Percentiles rank a stretch among this genome's conserved stretches.
Evolutionary conservation across 1,140 invertebrate species (phyloP).

Genomic region (Dinoponera quadriceps): DNA sequence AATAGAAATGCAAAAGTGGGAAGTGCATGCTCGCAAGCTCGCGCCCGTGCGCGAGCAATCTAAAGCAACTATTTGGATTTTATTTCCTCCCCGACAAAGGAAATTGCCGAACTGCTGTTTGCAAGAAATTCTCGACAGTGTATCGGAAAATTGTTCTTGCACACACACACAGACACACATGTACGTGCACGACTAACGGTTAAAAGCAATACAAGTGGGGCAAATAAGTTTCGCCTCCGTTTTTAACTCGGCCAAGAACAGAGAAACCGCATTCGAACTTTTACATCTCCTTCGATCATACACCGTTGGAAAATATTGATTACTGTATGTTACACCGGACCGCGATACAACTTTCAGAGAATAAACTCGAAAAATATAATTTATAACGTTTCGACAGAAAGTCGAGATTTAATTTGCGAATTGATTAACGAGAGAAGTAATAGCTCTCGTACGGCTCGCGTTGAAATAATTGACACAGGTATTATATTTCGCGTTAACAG

Average conservation of each 20-base stretch:
- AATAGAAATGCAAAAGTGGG: too few relatives aligned
- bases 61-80: too few relatives aligned
- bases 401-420: background rate
- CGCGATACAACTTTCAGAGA: background rate
- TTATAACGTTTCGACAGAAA: background rate
- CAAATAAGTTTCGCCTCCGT: slow-evolving; percentile 67
- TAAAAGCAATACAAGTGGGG: slow-evolving; percentile 65
- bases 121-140: slow-evolving; percentile 31
- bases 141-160: slow-evolving; percentile 49
- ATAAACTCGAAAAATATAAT: background rate
- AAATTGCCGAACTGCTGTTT: slow-evolving; percentile 18
- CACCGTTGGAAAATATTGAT: slow-evolving; percentile 22
- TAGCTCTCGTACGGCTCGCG: background rate
- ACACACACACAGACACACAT: background rate
- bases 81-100: slow-evolving; percentile 9
- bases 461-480: background rate
- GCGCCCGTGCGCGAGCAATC: too few relatives aligned
- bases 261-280: slow-evolving; percentile 73
- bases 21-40: too few relatives aligned
- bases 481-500: background rate
- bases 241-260: slow-evolving; percentile 71
- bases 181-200: slow-evolving; percentile 16
- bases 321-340: background rate
- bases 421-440: background rate
- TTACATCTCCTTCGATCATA: slow-evolving; percentile 51